Evolutionary conservation across 2,797 vertebrate genomes (phyloP), one percentile per base, ranked within the genome.

Genomic region (Pipistrellus pipistrellus): DNA sequence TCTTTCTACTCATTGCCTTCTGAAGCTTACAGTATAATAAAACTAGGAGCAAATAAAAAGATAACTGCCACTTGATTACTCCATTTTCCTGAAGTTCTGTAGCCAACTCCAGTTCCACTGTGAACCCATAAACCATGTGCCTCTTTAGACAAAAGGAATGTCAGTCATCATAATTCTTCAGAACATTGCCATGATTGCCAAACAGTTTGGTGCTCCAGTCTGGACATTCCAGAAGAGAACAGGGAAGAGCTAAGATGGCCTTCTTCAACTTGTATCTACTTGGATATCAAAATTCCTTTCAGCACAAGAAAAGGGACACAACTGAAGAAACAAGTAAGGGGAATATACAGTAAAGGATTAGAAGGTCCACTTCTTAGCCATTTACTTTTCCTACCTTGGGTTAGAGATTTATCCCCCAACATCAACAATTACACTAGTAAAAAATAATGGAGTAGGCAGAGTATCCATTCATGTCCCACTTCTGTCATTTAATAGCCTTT

Each of bases 191-290:
- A 88, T 95, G 93, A 96, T 94, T 97, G 97, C 97, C 41, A 87
- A 94, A 91, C 68, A 93, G 35, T n/a, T 20, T 53, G 93, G 73
- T 62, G 57, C 62, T 81, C 62, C 68, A 59, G 23, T 21, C 46
- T 84, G 44, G n/a, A 93, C 83, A 81, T 94, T 93, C 95, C 72
- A 90, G 62, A 95, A 90, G 71, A 95, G 32, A 53, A 25, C 72
- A 25, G 18, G 66, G 72, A 91, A 23, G 44, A 66, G 10, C 44
- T 72, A 38, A 91, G 76, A 99, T 99, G 99, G 97, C 98, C 71
- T 99, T 98, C 96, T 99, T 99, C 92, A 98, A 98, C 55, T 82
- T 98, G 13, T 98, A 98, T 77, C 83, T 97, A 14, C 38, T 98
- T 85, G 98, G 98, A 14, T 98, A 98, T 95, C 98, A 99, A 93